phyloP scores from a whole-genome alignment of 2,888 invertebrate species.

The Drosophila infuscata region DNA sequence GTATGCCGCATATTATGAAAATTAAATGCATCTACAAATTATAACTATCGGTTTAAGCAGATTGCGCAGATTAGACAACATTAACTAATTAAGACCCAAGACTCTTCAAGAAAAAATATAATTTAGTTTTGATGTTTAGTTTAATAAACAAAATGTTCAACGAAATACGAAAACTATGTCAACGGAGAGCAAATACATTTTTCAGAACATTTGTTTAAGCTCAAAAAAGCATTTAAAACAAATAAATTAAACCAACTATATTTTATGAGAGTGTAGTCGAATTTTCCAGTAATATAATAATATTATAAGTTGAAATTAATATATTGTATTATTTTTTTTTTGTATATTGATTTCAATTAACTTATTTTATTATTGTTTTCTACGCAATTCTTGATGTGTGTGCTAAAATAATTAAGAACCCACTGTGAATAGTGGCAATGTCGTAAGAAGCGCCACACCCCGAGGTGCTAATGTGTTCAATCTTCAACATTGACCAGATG shows the following conservation, averaged over 20 bases:
- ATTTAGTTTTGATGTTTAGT: not conserved
- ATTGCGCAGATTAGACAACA: not conserved
- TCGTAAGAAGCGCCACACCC: not conserved
- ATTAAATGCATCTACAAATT: accelerated
- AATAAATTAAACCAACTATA: not conserved
- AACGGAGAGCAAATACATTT: not conserved
- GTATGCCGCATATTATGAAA: not conserved
- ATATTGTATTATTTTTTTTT: too few relatives aligned
- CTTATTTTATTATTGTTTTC: too few relatives aligned
- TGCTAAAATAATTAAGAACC: not conserved
- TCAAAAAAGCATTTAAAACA: not conserved
- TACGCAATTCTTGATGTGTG: not conserved
- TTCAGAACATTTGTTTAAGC: not conserved
- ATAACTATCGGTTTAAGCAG: too few relatives aligned
- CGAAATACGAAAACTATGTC: not conserved
- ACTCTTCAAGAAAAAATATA: accelerated
- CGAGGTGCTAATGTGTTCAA: not conserved
- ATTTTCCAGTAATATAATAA: not conserved
- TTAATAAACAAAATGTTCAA: not conserved
- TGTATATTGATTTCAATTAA: too few relatives aligned
- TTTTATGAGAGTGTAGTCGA: not conserved
- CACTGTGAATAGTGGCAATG: not conserved
- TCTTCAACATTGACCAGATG: constrained; percentile 10
- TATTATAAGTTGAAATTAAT: too few relatives aligned
- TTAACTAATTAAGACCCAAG: not conserved